Conservation (phyloP, 2,888 invertebrate genomes). For the Drosophila kokeensis region DNA sequence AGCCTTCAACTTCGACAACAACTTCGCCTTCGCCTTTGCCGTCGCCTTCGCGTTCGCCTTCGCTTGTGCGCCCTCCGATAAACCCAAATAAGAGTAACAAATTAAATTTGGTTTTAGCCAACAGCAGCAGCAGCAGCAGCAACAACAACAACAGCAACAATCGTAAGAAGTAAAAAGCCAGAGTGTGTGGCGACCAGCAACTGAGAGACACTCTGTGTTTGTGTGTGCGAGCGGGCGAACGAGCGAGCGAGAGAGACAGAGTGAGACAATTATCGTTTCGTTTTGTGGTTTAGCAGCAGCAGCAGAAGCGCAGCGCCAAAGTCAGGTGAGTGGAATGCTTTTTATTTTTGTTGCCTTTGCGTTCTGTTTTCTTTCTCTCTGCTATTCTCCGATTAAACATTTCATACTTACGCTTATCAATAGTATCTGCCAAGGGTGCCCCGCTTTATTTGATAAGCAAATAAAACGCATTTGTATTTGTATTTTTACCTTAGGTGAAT, state of each 20-base stretch:
- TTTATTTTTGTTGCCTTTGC: constrained; percentile 23
- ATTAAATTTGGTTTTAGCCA: constrained; percentile 79
- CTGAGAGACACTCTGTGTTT: constrained; percentile 7
- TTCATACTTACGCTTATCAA: constrained; percentile 73
- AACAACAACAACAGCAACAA: constrained; percentile 33
- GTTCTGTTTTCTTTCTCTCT: constrained; percentile 54
- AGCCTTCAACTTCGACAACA: constrained; percentile 39
- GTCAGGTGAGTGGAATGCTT: constrained; percentile 67
- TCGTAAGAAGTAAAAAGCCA: constrained; percentile 46
- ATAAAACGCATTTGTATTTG: constrained; percentile 33
- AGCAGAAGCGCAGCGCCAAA: constrained; percentile 58
- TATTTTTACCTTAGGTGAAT: constrained; percentile 28
- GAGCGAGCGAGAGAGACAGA: constrained; percentile 20
- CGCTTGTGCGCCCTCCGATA: constrained; percentile 37
- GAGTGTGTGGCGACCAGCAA: constrained; percentile 26
- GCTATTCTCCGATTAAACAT: constrained; percentile 73
- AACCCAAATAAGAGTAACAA: constrained; percentile 69
- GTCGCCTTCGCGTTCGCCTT: constrained; percentile 8
- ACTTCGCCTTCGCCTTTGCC: constrained; percentile 3
- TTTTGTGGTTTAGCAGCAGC: constrained; percentile 50
- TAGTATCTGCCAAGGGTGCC: constrained; percentile 62
- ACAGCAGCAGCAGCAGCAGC: constrained; percentile 52
- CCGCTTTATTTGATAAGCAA: constrained; percentile 68
- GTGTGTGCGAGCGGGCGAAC: constrained; percentile 7
- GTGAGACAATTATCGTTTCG: constrained; percentile 40